A percentile compares a stretch with the other conserved stretches of the same genome.
phyloP scores from a whole-genome alignment of 2,797 vertebrate genomes.

The Thalassophryne amazonica region DNA sequence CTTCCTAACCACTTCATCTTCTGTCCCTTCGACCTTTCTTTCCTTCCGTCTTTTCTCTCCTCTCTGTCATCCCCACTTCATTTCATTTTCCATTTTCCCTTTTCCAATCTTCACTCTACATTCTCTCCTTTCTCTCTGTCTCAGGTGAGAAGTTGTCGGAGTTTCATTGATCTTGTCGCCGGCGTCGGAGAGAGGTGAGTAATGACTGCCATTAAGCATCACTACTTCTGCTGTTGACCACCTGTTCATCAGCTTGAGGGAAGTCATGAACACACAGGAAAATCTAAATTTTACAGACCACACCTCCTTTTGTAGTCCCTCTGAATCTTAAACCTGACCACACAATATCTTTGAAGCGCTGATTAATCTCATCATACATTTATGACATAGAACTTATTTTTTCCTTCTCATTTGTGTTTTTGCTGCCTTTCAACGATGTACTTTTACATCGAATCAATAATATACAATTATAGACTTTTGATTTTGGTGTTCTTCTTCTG shows the following conservation, averaged over 20 bases:
- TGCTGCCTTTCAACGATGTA: too few relatives aligned
- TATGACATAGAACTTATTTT: too few relatives aligned
- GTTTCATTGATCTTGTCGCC: slow-evolving; percentile 98
- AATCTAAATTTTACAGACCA: neutral
- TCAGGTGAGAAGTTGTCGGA: slow-evolving; percentile 96
- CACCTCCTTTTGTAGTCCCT: neutral
- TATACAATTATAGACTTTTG: too few relatives aligned
- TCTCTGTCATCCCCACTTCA: neutral
- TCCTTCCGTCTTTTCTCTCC: neutral
- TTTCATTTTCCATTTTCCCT: neutral
- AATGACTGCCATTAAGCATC: slow-evolving; percentile 60
- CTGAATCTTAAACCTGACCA: too few relatives aligned
- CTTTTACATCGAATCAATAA: too few relatives aligned
- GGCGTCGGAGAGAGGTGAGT: slow-evolving; percentile 95
- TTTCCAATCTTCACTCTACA: neutral
- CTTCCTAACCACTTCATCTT: slow-evolving; percentile 1
- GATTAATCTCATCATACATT: too few relatives aligned
- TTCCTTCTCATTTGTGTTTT: too few relatives aligned
- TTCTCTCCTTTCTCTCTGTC: slow-evolving; percentile 24
- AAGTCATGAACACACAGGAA: neutral
- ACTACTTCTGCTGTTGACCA: slow-evolving; percentile 35
- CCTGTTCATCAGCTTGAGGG: slow-evolving; percentile 41
- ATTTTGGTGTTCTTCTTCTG: too few relatives aligned
- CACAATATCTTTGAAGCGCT: too few relatives aligned
- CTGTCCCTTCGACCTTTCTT: slow-evolving; percentile 24